These are phyloP conservation scores for Nothobranchius furzeri DNA, from an alignment of 2,113 vertebrate genomes.

Conservation along the genomic window DNA sequence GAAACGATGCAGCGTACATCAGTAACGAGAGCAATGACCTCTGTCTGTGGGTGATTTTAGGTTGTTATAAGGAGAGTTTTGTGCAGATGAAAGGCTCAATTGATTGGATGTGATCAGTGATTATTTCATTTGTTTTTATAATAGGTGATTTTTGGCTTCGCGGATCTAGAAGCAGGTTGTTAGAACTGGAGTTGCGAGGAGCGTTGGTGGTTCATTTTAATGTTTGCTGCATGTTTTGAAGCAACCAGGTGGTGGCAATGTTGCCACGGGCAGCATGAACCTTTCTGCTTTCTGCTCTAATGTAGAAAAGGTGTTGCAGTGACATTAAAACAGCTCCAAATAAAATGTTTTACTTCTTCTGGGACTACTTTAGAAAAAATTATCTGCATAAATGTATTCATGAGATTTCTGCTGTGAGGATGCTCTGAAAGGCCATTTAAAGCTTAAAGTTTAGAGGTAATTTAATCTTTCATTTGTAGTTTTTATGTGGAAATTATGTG, in stretches of 20 bases:
- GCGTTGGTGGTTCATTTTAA: background rate
- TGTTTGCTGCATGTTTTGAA: constrained; percentile 26
- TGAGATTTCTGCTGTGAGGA: background rate
- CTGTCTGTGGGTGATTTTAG: background rate
- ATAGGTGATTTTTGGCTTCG: background rate
- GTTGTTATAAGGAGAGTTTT: constrained; percentile 2
- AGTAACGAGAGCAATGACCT: constrained; percentile 2
- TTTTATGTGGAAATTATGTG: too few relatives aligned
- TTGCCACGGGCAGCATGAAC: constrained; percentile 66
- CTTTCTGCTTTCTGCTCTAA: constrained; percentile 29
- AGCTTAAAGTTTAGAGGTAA: background rate
- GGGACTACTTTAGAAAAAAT: background rate
- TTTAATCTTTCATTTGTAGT: too few relatives aligned
- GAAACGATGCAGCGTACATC: constrained; percentile 10
- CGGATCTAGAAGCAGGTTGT: background rate
- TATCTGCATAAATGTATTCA: background rate
- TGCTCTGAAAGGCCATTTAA: background rate
- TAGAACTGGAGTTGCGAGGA: background rate
- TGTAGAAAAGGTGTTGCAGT: constrained; percentile 14
- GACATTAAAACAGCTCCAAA: constrained; percentile 12
- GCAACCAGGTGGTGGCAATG: constrained; percentile 77
- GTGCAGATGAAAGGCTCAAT: constrained; percentile 1
- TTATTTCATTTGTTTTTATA: constrained; percentile 2
- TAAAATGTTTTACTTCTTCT: constrained; percentile 1
- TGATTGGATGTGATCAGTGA: constrained; percentile 4